phyloP scores from a whole-genome alignment of 2,797 vertebrate species.

The Chanos chanos region DNA sequence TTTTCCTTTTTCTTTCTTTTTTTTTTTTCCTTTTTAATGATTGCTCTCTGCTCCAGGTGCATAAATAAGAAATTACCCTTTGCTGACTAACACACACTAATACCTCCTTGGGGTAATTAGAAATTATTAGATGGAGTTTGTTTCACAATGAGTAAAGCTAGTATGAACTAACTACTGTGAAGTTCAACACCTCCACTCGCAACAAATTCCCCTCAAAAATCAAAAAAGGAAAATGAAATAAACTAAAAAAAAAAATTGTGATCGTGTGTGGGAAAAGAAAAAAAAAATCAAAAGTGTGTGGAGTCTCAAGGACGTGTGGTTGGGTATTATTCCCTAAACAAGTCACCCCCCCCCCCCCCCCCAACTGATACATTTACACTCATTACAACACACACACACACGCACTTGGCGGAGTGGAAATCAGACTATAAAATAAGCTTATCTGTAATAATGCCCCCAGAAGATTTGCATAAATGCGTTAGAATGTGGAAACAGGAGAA shows the following conservation, averaged over 20 bases:
- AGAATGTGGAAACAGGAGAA: conserved; percentile 67
- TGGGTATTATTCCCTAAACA: conserved; percentile 64
- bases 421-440: conserved; percentile 80
- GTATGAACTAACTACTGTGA: conserved; percentile 68
- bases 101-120: conserved; percentile 82
- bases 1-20: conserved; percentile 28
- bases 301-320: conserved; percentile 55
- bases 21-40: conserved; percentile 74
- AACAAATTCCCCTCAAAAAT: conserved; percentile 58
- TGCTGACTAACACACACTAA: conserved; percentile 81
- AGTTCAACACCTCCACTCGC: conserved; percentile 64
- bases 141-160: conserved; percentile 75
- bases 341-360: conserved; percentile 61
- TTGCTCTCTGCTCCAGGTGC: conserved; percentile 74
- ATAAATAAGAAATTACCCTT: conserved; percentile 84
- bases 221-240: no score
- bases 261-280: conserved; percentile 68
- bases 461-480: conserved; percentile 78
- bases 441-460: conserved; percentile 75
- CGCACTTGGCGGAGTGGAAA: conserved; percentile 69
- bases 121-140: conserved; percentile 77
- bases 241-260: conserved; percentile 65
- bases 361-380: conserved; percentile 49
- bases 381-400: conserved; percentile 75
- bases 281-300: conserved; percentile 49